Base-by-base conservation (phyloP, 2,888 invertebrate genomes). In the Phaonia tiefii region DNA sequence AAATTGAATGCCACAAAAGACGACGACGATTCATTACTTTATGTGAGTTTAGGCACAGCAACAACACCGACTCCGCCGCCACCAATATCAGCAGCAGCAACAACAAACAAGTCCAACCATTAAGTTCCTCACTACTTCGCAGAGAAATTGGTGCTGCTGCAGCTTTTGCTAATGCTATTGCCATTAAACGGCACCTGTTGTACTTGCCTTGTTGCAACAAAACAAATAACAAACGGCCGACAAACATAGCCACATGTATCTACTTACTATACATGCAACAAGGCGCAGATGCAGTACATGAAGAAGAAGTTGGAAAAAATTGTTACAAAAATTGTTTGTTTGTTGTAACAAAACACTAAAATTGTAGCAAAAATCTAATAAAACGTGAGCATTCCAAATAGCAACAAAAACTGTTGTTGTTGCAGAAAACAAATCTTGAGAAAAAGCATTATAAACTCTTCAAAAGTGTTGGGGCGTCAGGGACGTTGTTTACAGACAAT, bases 1-100 rank as follows among this genome's bases (percentile, higher is more conserved):
- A 85, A 88, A 88, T 86, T 88, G 86, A 86, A 83, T 73, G 75
- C 82, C 84, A 60, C 70, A 42, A 39, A 49, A 69, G 58, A 78
- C 3, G 63, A 42, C 63, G 63, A 60, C 72, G 69, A 80, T 73
- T 80, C 78, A 73, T 80, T 83, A 63, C 42, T 39, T 69, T 72
- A 73, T 73, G 65, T 73, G 49, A 75, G 54, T 76, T 80, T 10
- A 42, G 49, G n/a, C 51, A 66, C 39, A 13, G 17, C 25, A 39
- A 20, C 63, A 22, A 60, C 25, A 60, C 20, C 10, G 37, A 17
- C 20, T 13, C 39, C 22, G 42, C 7, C 26, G 15, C 58, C 58
- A 58, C 39, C 49, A 46, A 25, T 13, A 7, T 2, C 31, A 31
- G 8, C 31, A 31, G 8, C 31, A 31, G 8, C 31, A 0, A 7